Conservation (phyloP, 1,140 invertebrate genomes). For the Drosophila ogumai region DNA sequence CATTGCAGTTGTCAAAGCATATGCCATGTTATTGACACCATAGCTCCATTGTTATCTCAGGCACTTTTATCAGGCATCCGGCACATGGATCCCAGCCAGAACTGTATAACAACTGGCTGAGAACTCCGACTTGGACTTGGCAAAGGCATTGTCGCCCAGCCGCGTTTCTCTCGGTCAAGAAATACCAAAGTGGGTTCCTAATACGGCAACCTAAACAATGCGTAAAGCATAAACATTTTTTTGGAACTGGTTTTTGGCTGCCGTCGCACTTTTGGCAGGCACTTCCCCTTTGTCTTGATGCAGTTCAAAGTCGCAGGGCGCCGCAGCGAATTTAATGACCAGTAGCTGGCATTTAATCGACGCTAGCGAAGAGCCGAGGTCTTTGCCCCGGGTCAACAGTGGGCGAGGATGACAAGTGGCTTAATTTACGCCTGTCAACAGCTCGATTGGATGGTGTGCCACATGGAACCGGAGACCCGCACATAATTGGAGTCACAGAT, state of each 20-base stretch:
- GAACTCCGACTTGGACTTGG: constrained; percentile 6
- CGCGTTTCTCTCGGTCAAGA: constrained; percentile 61
- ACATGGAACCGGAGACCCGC: constrained; percentile 13
- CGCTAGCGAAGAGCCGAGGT: constrained; percentile 48
- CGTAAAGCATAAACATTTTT: constrained; percentile 63
- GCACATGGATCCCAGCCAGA: constrained; percentile 18
- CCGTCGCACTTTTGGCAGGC: constrained; percentile 6
- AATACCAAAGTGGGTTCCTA: constrained; percentile 69
- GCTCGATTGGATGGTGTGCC: constrained; percentile 44
- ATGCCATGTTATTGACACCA: constrained; percentile 7
- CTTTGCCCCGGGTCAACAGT: constrained; percentile 59
- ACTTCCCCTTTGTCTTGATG: constrained; percentile 19
- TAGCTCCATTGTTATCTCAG: constrained; percentile 7
- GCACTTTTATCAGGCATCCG: background rate
- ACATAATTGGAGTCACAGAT: constrained; percentile 25
- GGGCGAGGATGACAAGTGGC: constrained; percentile 44
- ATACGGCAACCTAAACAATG: constrained; percentile 33
- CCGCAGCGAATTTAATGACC: constrained; percentile 29
- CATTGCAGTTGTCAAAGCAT: background rate
- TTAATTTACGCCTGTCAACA: constrained; percentile 56
- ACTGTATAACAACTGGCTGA: background rate
- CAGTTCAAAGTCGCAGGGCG: constrained; percentile 31
- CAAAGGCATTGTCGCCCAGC: constrained; percentile 6
- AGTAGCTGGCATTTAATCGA: constrained; percentile 21
- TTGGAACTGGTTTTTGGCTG: constrained; percentile 55